A percentile compares a stretch with the other conserved stretches of the same genome.
Evolutionary conservation across 1,140 invertebrate species (phyloP).

Genomic region (Schlechtendalia chinensis): DNA sequence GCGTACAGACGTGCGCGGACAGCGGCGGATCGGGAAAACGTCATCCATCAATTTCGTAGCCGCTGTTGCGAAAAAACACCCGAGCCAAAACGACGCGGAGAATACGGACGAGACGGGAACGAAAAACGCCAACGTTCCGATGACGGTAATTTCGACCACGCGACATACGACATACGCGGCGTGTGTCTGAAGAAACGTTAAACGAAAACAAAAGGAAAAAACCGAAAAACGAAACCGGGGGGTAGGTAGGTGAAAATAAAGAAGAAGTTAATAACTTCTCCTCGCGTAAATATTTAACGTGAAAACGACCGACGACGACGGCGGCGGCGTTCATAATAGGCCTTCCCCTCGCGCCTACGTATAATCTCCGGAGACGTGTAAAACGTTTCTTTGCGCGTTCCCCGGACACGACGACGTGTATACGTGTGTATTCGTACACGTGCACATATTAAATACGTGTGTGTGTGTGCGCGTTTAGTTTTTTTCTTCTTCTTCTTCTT

Average conservation of each 20-base stretch:
- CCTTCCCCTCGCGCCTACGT: slow-evolving; percentile 15
- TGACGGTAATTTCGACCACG: not conserved
- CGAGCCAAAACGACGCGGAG: too few species aligned
- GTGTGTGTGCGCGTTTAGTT: too few species aligned
- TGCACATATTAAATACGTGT: too few species aligned
- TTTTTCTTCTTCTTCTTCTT: too few species aligned
- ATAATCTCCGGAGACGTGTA: slow-evolving; percentile 50
- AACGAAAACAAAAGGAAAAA: not conserved
- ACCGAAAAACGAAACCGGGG: not conserved
- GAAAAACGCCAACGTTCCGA: not conserved
- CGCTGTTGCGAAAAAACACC: not conserved
- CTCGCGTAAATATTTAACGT: slow-evolving; percentile 43
- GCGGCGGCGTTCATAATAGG: slow-evolving; percentile 37
- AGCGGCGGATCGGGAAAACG: slow-evolving; percentile 37
- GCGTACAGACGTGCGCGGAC: not conserved
- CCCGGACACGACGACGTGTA: slow-evolving; percentile 33
- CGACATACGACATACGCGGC: too few species aligned
- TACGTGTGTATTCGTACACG: not conserved
- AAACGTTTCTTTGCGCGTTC: slow-evolving; percentile 42
- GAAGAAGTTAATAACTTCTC: slow-evolving; percentile 47
- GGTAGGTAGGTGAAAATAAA: too few species aligned
- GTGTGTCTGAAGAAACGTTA: not conserved
- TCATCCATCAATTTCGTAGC: slow-evolving; percentile 34
- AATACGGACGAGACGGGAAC: not conserved
- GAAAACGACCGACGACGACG: slow-evolving; percentile 8